These are phyloP conservation scores for Archivesica marissinica DNA, from an alignment of 1,140 invertebrate species.

Conservation along the genomic window DNA sequence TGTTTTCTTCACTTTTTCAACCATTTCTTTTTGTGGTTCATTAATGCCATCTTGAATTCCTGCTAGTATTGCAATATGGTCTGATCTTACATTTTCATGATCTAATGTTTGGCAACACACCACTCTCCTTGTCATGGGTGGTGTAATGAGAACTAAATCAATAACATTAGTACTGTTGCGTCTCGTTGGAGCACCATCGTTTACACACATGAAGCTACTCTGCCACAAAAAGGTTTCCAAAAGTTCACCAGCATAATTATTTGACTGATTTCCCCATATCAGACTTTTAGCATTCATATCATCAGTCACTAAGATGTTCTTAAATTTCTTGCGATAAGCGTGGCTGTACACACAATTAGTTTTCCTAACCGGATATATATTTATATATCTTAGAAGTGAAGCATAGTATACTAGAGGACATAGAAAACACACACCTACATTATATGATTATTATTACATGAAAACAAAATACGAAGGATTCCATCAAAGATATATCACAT, in stretches of 20 bases:
- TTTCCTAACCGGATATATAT: no score
- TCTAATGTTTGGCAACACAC: background rate
- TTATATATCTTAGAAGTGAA: no score
- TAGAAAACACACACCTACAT: no score
- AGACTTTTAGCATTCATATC: constrained; percentile 16
- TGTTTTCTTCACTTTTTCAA: no score
- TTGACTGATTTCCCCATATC: background rate
- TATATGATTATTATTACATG: no score
- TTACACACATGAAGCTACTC: background rate
- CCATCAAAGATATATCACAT: no score
- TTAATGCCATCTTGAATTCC: background rate
- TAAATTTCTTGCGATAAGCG: no score
- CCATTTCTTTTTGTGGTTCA: background rate
- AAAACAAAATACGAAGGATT: no score
- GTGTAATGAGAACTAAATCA: background rate
- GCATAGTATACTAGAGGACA: no score
- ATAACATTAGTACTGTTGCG: constrained; percentile 25
- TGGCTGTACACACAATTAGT: no score
- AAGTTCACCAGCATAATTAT: background rate
- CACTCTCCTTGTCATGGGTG: background rate
- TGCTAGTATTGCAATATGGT: background rate
- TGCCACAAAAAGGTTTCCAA: background rate
- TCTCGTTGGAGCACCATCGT: background rate
- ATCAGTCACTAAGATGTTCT: background rate
- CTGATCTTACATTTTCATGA: constrained; percentile 24